These are phyloP conservation scores for Stenodera caucasica DNA, from an alignment of 2,888 invertebrate species.

Conservation along the genomic window DNA sequence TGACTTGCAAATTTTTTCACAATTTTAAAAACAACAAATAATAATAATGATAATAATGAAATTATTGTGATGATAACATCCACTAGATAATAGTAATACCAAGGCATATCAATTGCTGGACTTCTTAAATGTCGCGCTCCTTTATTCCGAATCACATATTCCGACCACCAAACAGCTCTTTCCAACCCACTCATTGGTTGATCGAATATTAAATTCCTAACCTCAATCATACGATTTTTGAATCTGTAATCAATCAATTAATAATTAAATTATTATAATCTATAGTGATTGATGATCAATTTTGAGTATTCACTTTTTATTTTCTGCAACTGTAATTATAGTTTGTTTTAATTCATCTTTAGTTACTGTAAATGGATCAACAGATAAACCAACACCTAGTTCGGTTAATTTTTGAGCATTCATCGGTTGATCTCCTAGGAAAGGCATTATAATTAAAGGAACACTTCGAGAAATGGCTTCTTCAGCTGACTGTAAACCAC, in stretches of 20 bases:
- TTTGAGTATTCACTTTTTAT: conserved; percentile 12
- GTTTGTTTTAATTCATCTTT: conserved; percentile 15
- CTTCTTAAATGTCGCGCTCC: conserved; percentile 57
- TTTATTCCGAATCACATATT: conserved; percentile 35
- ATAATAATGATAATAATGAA: background rate
- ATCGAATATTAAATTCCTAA: conserved; percentile 32
- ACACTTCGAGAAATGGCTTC: conserved; percentile 30
- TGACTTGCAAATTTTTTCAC: too few relatives aligned
- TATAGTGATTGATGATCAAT: background rate
- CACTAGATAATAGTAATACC: conserved; percentile 16
- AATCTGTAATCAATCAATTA: conserved; percentile 2
- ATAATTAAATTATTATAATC: background rate
- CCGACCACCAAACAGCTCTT: conserved; percentile 42
- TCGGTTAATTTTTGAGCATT: too few relatives aligned
- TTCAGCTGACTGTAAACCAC: conserved; percentile 27
- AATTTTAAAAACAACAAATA: background rate
- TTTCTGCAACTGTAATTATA: conserved; percentile 18
- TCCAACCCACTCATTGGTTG: conserved; percentile 39
- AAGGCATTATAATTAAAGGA: too few relatives aligned
- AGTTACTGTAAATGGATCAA: conserved; percentile 7
- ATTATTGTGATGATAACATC: conserved; percentile 6
- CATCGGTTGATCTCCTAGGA: too few relatives aligned
- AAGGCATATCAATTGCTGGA: too few relatives aligned
- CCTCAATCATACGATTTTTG: conserved; percentile 20
- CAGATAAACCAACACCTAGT: conserved; percentile 13